Evolutionary conservation across 2,113 vertebrate genomes (phyloP).

Genomic region (Atlantisia rogersi): DNA sequence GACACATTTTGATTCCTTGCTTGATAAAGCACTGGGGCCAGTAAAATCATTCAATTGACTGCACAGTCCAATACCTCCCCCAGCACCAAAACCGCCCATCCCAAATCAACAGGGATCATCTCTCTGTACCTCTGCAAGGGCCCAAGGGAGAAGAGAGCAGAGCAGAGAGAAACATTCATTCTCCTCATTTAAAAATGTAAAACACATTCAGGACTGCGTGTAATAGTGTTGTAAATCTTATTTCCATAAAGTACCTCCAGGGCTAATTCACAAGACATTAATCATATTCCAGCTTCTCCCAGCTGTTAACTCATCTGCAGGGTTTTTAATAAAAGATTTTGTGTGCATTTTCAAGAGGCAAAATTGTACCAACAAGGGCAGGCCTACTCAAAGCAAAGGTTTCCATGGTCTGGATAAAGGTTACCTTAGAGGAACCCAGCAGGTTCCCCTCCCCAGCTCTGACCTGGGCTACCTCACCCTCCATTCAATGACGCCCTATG

Average conservation of each 20-base stretch:
- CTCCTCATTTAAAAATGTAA: constrained; percentile 53
- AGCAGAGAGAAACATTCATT: constrained; percentile 4
- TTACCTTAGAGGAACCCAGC: neutral
- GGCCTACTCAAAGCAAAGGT: neutral
- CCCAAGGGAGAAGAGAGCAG: neutral
- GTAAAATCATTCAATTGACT: neutral
- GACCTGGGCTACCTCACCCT: neutral
- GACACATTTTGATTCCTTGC: constrained; percentile 23
- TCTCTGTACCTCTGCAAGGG: neutral
- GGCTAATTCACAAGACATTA: constrained; percentile 58
- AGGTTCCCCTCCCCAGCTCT: neutral
- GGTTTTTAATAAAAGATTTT: constrained; percentile 55
- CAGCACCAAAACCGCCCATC: neutral
- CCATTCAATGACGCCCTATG: neutral
- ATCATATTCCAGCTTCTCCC: constrained; percentile 59
- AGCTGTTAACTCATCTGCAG: constrained; percentile 55
- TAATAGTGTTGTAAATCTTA: constrained; percentile 57
- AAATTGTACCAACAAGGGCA: neutral
- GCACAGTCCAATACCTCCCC: neutral
- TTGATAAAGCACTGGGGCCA: neutral
- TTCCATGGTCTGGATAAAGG: neutral
- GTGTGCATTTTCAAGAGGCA: constrained; percentile 9
- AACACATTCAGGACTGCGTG: constrained; percentile 20
- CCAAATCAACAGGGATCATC: neutral
- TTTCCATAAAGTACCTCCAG: constrained; percentile 57